Evolutionary conservation across 2,113 vertebrate genomes (phyloP), one percentile per base, ranked within the genome.

Genomic region (Ranitomeya imitator): DNA sequence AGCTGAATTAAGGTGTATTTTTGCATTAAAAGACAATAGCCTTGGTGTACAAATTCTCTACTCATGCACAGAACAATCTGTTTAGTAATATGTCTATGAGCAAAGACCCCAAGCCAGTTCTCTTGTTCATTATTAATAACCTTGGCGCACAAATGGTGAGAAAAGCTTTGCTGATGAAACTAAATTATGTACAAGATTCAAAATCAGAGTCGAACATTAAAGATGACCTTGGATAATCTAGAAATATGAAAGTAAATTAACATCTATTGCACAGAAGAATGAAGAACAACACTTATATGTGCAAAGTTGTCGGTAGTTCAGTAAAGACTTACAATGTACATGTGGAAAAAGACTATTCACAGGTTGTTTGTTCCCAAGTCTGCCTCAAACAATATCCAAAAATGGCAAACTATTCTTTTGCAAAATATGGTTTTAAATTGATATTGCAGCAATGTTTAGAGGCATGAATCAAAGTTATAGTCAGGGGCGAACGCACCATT

Each of bases 121-220:
- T 67, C 61, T 52, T 52, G 19, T 67, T 69, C 63, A 83, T 83
- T 83, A 83, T 83, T 83, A 67, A 83, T 83, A 67, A 23, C 61
- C 45, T 83, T 83, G 61, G 81, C 52, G 61, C 23, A 83, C 6
- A 67, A 45, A 21, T 13, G 19, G 60, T n/a, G 60, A 67, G 80
- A 45, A 51, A 83, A 83, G 21, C 45, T 65, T 67, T 21, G 61
- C 61, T 67, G 81, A 83, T 83, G 11, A 83, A 67, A 83, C 37
- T 67, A 83, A 67, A 83, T 83, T 67, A 83, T 67, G 61, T 52
- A 52, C 23, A 4, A 61, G 61, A 83, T 51, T 83, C 61, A 67
- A 31, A 31, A 31, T 31, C 26, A 31, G 51, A 67, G 67, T n/a
- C 16, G 26, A 83, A 54, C 21, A 2, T 12, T 67, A 67, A 67